A percentile compares a stretch with the other conserved stretches of the same genome.
phyloP scores from a whole-genome alignment of 1,140 invertebrate species.

The Caerostris darwini region DNA sequence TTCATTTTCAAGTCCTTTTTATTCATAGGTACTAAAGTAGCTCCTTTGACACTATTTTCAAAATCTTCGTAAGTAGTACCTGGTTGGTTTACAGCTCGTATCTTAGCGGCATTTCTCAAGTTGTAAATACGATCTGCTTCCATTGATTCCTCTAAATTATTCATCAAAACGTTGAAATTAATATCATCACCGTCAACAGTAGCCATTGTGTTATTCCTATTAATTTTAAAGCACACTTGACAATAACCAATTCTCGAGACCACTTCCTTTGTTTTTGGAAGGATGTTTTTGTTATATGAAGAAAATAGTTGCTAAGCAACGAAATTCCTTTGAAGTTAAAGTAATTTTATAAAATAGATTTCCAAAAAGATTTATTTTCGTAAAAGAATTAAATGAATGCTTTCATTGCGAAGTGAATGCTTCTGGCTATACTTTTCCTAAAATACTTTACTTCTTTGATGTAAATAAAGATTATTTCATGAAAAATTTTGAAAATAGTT shows the following conservation, averaged over 20 bases:
- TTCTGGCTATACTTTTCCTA: no score
- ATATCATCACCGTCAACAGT: conserved; percentile 28
- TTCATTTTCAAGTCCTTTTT: conserved; percentile 35
- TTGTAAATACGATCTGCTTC: conserved; percentile 55
- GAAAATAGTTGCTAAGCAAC: neutral
- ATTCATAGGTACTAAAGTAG: conserved; percentile 59
- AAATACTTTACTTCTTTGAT: no score
- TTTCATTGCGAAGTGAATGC: no score
- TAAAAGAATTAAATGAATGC: neutral
- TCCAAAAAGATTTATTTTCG: neutral
- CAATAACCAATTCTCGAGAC: neutral
- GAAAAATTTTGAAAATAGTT: neutral
- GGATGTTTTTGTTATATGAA: no score
- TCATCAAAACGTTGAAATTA: conserved; percentile 46
- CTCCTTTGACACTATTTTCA: conserved; percentile 64
- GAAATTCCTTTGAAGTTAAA: neutral
- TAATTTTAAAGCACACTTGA: neutral
- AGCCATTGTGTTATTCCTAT: conserved; percentile 15
- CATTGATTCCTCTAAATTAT: conserved; percentile 45
- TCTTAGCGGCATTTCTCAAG: conserved; percentile 63
- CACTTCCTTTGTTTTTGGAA: neutral
- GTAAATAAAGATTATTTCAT: no score
- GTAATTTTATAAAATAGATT: neutral
- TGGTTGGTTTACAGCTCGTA: conserved; percentile 49
- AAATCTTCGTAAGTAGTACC: conserved; percentile 72